Evolutionary conservation across 2,797 vertebrate species (phyloP), one percentile per base, ranked within the genome.

Genomic region (Alcedo quadribrachys): DNA sequence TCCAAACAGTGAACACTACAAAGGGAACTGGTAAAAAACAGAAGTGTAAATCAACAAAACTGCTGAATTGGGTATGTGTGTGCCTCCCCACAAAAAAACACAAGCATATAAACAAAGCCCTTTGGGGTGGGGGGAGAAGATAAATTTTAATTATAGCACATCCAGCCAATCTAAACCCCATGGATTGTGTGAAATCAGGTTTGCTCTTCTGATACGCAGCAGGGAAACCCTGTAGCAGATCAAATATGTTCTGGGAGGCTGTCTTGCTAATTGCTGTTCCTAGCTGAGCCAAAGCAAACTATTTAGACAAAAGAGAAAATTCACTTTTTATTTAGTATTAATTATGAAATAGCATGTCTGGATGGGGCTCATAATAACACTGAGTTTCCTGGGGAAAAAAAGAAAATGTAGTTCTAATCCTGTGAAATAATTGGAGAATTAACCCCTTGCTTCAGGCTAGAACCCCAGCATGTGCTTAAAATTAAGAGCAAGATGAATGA

Each of bases 281-380:
- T 95, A 81, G 76, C 92, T 88, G 40, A 94, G 85, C 90, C 87
- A 92, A 94, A 89, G 89, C 78, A 85, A 94, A 87, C 61, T 85
- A 11, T 93, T 95, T 84, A 82, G 80, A 94, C 67, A 94, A 68
- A 53, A 70, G 78, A 88, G 88, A 90, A 67, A 96, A 85, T 83
- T 95, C 83, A 85, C 53, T 68, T 95, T 96, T 96, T 93, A 91
- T 94, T 95, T 93, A 75, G 85, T 63, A 88, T 93, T 95, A 95
- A 94, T 95, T 96, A 92, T 77, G 87, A 92, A 95, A 78, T 48
- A 81, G 55, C 54, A 66, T 45, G 67, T 95, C 85, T 85, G 85
- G 58, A 76, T 95, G 43, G 62, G 33, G 79, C 80, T 94, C 80
- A 70, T 32, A 91, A 40, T 79, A 86, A 48, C 18, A 19, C 37